Percentiles rank a stretch among this genome's conserved stretches.
These are phyloP conservation scores for Stercorarius parasiticus DNA, from an alignment of 2,113 vertebrate genomes.

Conservation along the genomic window DNA sequence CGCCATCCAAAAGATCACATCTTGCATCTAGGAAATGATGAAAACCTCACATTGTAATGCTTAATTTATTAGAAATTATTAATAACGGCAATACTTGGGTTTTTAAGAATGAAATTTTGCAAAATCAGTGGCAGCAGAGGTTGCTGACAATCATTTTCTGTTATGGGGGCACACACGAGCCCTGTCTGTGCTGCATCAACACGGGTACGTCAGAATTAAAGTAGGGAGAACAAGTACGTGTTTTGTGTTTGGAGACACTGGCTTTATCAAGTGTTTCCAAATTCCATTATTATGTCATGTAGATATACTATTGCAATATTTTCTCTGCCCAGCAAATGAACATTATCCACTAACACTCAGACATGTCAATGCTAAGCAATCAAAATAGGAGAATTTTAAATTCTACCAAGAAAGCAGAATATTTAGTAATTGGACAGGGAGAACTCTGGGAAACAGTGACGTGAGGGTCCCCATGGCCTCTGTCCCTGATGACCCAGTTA, in stretches of 20 bases:
- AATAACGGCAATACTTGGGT: background rate
- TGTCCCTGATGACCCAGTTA: conserved; percentile 73
- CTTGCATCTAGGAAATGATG: background rate
- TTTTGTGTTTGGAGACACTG: background rate
- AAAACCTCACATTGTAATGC: background rate
- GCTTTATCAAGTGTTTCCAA: background rate
- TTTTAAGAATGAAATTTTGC: background rate
- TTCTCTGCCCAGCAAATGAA: background rate
- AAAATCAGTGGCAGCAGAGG: background rate
- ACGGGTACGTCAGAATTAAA: background rate
- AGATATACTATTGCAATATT: background rate
- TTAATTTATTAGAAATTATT: background rate
- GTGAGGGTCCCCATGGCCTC: conserved; percentile 65
- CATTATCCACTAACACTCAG: background rate
- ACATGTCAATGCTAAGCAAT: background rate
- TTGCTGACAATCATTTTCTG: background rate
- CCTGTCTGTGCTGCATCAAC: background rate
- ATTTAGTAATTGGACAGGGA: conserved; percentile 41
- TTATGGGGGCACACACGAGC: background rate
- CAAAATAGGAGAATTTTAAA: conserved; percentile 13
- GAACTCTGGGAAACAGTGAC: conserved; percentile 70
- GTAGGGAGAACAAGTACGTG: background rate
- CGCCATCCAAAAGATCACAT: background rate
- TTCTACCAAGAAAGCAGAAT: conserved; percentile 50
- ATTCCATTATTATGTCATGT: background rate